phyloP scores from a whole-genome alignment of 2,113 vertebrate species.

The Cyrtonyx montezumae region DNA sequence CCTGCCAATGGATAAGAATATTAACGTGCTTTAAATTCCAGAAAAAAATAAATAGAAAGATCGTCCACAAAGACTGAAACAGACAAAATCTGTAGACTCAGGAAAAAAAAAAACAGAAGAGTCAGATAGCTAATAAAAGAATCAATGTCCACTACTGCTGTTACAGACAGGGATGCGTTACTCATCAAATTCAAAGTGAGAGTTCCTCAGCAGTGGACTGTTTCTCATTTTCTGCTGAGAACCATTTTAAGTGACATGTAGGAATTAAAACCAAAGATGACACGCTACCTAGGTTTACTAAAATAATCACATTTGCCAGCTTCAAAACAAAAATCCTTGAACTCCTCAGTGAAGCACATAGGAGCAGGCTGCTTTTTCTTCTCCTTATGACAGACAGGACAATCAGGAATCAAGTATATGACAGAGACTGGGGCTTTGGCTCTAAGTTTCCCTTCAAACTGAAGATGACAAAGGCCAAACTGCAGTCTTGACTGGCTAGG shows the following conservation, averaged over 20 bases:
- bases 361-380: neutral
- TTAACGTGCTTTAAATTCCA: constrained; percentile 12
- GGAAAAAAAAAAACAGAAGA: neutral
- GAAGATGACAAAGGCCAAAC: neutral
- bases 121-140: neutral
- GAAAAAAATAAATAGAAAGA: neutral
- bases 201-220: neutral
- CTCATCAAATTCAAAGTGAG: neutral
- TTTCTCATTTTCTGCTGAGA: constrained; percentile 1
- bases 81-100: neutral
- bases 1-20: constrained; percentile 7
- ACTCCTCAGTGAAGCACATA: neutral
- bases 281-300: neutral
- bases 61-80: neutral
- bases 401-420: neutral
- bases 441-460: neutral
- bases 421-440: neutral
- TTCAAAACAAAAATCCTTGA: neutral
- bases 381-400: neutral
- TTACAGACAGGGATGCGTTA: neutral
- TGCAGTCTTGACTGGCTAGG: neutral
- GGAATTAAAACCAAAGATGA: neutral
- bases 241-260: neutral
- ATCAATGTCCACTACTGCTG: neutral
- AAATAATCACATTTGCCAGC: neutral